Evolutionary conservation across 2,113 vertebrate genomes (phyloP).

Genomic region (Perca fluviatilis): DNA sequence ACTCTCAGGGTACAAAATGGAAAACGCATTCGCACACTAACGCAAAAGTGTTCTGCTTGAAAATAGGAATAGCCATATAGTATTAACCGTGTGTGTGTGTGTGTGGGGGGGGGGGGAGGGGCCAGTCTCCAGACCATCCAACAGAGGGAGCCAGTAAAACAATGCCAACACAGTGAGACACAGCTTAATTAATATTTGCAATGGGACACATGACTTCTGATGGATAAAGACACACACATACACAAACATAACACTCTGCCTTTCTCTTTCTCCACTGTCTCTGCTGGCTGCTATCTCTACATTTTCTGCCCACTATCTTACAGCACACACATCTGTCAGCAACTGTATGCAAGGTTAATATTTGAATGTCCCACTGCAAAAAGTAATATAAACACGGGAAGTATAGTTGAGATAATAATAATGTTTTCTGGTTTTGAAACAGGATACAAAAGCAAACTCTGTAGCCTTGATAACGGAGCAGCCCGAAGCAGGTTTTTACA

Average conservation of each 20-base stretch:
- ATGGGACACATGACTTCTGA: not conserved
- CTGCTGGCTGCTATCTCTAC: not conserved
- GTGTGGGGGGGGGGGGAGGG: not conserved
- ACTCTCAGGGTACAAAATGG: constrained; percentile 2
- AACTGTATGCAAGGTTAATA: constrained; percentile 32
- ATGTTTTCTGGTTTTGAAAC: not conserved
- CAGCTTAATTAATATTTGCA: not conserved
- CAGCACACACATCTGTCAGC: not conserved
- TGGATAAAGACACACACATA: not conserved
- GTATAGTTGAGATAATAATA: constrained; percentile 1
- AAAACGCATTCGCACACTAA: constrained; percentile 31
- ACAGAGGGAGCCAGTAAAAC: constrained; percentile 46
- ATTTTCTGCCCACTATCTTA: not conserved
- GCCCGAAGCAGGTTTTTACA: not conserved
- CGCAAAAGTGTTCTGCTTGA: not conserved
- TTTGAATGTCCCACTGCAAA: constrained; percentile 24
- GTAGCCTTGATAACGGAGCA: not conserved
- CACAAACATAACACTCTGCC: not conserved
- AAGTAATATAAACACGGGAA: constrained; percentile 16
- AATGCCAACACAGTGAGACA: constrained; percentile 5
- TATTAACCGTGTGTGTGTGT: constrained; percentile 16
- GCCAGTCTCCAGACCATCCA: constrained; percentile 31
- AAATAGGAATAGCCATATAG: constrained; percentile 13
- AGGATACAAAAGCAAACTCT: not conserved
- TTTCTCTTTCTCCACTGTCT: not conserved